Evolutionary conservation across 2,113 vertebrate species (phyloP).

Genomic region (Menidia beryllina): DNA sequence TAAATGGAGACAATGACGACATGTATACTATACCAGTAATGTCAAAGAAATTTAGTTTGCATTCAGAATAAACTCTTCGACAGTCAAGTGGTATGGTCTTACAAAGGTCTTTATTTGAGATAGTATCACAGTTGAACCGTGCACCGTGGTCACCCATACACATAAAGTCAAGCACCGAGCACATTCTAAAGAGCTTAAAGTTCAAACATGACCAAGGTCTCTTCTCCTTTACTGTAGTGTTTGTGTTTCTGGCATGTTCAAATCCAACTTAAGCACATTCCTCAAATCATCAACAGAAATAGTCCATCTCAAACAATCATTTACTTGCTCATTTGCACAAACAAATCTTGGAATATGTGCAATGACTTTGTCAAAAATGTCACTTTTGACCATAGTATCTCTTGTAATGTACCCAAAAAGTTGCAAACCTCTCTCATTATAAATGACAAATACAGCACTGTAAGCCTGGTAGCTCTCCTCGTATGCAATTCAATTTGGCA

Average conservation of each 20-base stretch:
- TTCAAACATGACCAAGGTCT: slow-evolving; percentile 54
- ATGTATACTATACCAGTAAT: not conserved
- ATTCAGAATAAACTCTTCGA: not conserved
- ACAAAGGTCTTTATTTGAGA: slow-evolving; percentile 67
- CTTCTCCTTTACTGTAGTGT: slow-evolving; percentile 10
- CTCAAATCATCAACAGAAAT: slow-evolving; percentile 30
- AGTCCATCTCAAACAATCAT: slow-evolving; percentile 2
- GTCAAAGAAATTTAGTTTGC: slow-evolving; percentile 8
- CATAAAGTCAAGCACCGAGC: slow-evolving; percentile 33
- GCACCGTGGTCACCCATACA: slow-evolving; percentile 26
- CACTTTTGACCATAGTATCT: not conserved
- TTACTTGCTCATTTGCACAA: slow-evolving; percentile 19
- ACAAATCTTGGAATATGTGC: slow-evolving; percentile 36
- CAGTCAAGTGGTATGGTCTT: slow-evolving; percentile 13
- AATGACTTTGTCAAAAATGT: not conserved
- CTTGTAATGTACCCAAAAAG: not conserved
- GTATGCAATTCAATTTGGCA: not conserved
- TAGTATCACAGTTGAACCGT: slow-evolving; percentile 44
- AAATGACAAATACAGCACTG: not conserved
- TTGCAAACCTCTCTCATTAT: not conserved
- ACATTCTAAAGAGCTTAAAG: slow-evolving; percentile 43
- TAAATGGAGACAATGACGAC: slow-evolving; percentile 5
- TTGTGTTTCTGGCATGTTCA: slow-evolving; percentile 30
- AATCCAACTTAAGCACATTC: slow-evolving; percentile 45
- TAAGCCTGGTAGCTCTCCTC: not conserved